Percentiles rank a stretch among this genome's conserved stretches.
These are phyloP conservation scores for Zoanthus sansibaricus DNA, from an alignment of 92 coral and sea anemone species.

Conservation along the genomic window DNA sequence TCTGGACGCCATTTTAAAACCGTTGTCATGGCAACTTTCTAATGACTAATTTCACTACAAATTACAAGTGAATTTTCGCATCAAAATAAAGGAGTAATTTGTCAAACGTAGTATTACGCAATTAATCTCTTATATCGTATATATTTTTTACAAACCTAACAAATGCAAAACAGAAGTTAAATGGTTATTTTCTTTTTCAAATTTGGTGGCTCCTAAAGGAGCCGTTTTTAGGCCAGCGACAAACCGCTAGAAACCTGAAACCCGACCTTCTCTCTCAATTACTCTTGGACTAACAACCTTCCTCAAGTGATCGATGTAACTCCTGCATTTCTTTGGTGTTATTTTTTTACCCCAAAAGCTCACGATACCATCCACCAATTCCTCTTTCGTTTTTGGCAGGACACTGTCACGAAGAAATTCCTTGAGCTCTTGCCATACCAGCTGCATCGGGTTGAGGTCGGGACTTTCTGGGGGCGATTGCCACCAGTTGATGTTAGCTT, in stretches of 20 bases:
- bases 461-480: background rate
- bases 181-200: background rate
- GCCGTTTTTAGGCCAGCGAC: conserved; percentile 18
- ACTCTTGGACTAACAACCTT: conserved; percentile 51
- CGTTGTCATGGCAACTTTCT: no score
- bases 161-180: background rate
- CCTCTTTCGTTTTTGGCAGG: conserved; percentile 48
- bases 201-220: conserved; percentile 48
- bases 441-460: conserved; percentile 53
- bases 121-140: background rate
- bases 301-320: conserved; percentile 60
- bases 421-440: conserved; percentile 25
- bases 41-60: no score
- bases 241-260: conserved; percentile 46
- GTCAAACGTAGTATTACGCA: no score
- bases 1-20: no score
- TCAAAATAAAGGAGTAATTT: no score
- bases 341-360: conserved; percentile 62
- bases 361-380: conserved; percentile 40
- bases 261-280: conserved; percentile 50
- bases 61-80: no score
- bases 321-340: conserved; percentile 55
- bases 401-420: conserved; percentile 35
- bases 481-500: conserved; percentile 57
- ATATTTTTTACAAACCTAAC: background rate